Percentiles rank a stretch among this genome's conserved stretches.
These are phyloP conservation scores for Mormyrus hasselquistii DNA, from an alignment of 2,797 vertebrate genomes.

Conservation along the genomic window DNA sequence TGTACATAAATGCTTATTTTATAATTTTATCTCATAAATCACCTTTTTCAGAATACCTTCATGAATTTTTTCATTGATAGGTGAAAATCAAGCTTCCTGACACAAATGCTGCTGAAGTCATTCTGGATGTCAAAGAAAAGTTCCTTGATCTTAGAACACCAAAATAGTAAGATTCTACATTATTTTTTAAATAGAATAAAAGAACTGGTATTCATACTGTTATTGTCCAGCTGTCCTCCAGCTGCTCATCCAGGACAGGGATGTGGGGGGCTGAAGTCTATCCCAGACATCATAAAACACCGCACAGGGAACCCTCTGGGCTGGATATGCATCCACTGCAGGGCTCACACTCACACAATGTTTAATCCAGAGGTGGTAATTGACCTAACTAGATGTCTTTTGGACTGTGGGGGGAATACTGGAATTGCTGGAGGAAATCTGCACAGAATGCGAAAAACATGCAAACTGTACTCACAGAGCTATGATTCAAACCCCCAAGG, in stretches of 20 bases:
- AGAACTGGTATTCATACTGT: neutral
- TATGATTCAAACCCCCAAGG: neutral
- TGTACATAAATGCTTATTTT: neutral
- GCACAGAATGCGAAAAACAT: neutral
- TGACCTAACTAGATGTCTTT: neutral
- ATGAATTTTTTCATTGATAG: conserved; percentile 44
- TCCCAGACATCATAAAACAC: neutral
- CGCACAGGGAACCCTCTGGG: neutral
- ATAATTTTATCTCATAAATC: neutral
- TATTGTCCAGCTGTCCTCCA: neutral
- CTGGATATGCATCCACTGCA: neutral
- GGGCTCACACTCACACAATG: neutral
- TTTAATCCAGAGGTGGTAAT: neutral
- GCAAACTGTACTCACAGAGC: neutral
- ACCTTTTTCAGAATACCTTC: neutral
- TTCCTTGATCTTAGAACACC: conserved; percentile 81
- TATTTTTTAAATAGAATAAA: conserved; percentile 13
- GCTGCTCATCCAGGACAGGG: neutral
- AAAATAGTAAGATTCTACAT: conserved; percentile 67
- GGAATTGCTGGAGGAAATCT: neutral
- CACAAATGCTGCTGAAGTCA: conserved; percentile 72
- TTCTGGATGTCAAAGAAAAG: conserved; percentile 75
- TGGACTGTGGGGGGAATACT: neutral
- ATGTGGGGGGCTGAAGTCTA: neutral
- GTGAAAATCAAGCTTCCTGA: conserved; percentile 80